These are phyloP conservation scores for Penaeus chinensis DNA, from an alignment of 1,140 invertebrate species.

Conservation along the genomic window DNA sequence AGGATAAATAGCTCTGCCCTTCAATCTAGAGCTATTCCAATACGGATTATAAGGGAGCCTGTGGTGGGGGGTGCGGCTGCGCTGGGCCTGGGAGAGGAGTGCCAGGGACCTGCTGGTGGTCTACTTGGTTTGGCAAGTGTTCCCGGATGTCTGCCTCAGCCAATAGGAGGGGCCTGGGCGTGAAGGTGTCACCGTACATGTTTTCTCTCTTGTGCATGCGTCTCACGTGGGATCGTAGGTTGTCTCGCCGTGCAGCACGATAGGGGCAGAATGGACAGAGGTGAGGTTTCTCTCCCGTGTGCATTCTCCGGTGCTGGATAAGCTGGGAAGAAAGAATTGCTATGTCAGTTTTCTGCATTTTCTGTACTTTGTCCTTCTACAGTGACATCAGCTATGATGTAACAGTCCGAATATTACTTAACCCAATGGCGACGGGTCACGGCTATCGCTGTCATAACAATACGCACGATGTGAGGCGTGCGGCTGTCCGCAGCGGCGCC, in stretches of 20 bases:
- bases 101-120: slow-evolving; percentile 20
- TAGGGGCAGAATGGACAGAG: slow-evolving; percentile 59
- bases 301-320: slow-evolving; percentile 62
- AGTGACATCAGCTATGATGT: no score
- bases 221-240: slow-evolving; percentile 61
- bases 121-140: not conserved
- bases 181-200: slow-evolving; percentile 67
- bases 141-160: slow-evolving; percentile 45
- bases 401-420: no score
- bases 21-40: not conserved
- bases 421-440: no score
- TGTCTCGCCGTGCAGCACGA: slow-evolving; percentile 60
- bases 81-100: slow-evolving; percentile 11
- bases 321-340: slow-evolving; percentile 25
- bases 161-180: slow-evolving; percentile 60
- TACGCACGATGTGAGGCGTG: no score
- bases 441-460: no score
- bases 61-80: slow-evolving; percentile 5
- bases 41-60: not conserved
- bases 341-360: not conserved
- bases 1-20: no score
- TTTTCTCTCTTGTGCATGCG: slow-evolving; percentile 64
- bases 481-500: no score
- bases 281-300: slow-evolving; percentile 61
- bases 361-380: no score